Base-by-base conservation (phyloP, 1,140 invertebrate genomes). In the Bombus vancouverensis region DNA sequence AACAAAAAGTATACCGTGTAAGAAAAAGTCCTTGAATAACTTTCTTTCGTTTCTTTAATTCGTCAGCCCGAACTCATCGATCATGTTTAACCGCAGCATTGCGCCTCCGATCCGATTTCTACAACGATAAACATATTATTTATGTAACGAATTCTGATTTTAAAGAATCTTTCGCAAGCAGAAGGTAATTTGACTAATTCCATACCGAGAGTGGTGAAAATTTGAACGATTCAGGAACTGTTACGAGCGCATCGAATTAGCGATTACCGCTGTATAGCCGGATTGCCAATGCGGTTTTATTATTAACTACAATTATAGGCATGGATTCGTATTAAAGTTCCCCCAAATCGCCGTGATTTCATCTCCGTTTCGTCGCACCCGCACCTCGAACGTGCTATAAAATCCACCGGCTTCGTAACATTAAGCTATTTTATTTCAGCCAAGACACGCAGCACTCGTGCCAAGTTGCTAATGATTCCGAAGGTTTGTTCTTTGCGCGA, bases 241-340 rank as follows among this genome's bases (percentile, higher is more conserved):
- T 66, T n/a, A 53, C 42, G 77, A 85, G 15, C 83, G 71, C 59
- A 8, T 37, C 66, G 18, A 89, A 88, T 32, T 32, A 81, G 81
- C 13, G 72, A 74, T 81, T 90, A 53, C 47, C 47, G 79, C 79
- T 78, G 71, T 87, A 42, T 9, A 92, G 87, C 91, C 90, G 91
- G 92, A 93, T 91, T 93, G 92, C 57, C 53, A 34, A 90, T 95
- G 94, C 94, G 95, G 95, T 95, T 95, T 93, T 92, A 92, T 93
- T 94, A 95, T 94, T 93, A 94, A 91, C 91, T 93, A 87, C 93
- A 94, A 95, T 95, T 91, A 94, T 80, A 89, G 94, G 87, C 92
- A 92, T 92, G 90, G 89, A 90, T 92, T 91, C 87, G 89, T 89
- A 92, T 93, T 93, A 92, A 93, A 91, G 91, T 91, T 85, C 85